phyloP scores from a whole-genome alignment of 2,888 invertebrate genomes.

The Phrixothrix hirtus region DNA sequence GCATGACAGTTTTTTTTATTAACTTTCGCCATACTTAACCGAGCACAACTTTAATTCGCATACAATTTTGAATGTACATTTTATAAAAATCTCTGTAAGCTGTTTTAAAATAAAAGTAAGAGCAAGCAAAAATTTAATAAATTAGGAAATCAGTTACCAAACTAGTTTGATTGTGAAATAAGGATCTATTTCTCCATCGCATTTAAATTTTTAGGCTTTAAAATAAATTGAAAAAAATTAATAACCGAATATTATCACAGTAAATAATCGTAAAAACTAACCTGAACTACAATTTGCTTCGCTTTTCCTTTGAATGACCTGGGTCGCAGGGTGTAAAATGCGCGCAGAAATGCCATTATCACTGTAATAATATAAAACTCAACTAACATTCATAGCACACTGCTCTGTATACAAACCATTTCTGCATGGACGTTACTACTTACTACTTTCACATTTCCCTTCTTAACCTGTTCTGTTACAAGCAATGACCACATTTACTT shows the following conservation, averaged over 20 bases:
- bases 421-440: conserved; percentile 5
- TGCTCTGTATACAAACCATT: conserved; percentile 3
- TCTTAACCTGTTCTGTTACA: conserved; percentile 4
- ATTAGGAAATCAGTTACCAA: too few relatives aligned
- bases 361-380: conserved; percentile 1
- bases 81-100: too few relatives aligned
- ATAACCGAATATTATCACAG: too few relatives aligned
- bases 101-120: too few relatives aligned
- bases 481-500: neutral
- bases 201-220: too few relatives aligned
- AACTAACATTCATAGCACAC: conserved; percentile 5
- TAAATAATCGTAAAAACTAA: conserved; percentile 1
- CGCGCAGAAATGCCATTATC: conserved; percentile 12
- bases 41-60: conserved; percentile 20
- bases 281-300: conserved; percentile 11
- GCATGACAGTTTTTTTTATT: conserved; percentile 23
- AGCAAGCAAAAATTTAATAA: too few relatives aligned
- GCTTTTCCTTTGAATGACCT: conserved; percentile 10
- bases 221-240: too few relatives aligned
- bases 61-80: neutral
- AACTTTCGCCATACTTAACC: conserved; percentile 26
- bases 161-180: too few relatives aligned
- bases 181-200: too few relatives aligned
- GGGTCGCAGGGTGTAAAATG: conserved; percentile 16
- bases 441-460: conserved; percentile 25